Evolutionary conservation across 2,888 invertebrate species (phyloP).

Genomic region (Allolobophora icterica): DNA sequence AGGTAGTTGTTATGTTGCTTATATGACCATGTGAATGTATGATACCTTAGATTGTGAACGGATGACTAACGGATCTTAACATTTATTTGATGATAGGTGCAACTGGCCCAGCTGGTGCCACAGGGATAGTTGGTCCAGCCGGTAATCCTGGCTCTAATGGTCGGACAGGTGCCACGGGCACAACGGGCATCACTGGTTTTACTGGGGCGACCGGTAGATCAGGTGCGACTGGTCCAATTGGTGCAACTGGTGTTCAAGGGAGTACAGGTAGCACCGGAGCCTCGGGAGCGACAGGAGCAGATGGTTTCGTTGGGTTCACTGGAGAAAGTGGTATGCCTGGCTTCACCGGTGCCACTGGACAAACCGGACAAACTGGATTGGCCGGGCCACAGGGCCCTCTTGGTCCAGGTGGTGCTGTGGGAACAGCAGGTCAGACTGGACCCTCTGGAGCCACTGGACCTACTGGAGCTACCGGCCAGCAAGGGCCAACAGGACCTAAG

Average conservation of each 20-base stretch:
- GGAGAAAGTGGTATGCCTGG: conserved; percentile 5
- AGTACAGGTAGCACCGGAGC: conserved; percentile 29
- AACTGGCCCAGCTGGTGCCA: conserved; percentile 29
- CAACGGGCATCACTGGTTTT: conserved; percentile 35
- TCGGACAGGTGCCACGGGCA: conserved; percentile 37
- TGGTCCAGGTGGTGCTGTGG: background rate
- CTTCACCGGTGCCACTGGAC: background rate
- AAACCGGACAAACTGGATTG: background rate
- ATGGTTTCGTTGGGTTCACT: background rate
- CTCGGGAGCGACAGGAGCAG: background rate
- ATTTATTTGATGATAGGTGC: conserved; percentile 31
- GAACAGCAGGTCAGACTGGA: background rate
- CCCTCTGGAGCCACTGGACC: conserved; percentile 11
- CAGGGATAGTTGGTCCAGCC: background rate
- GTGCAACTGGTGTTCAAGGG: conserved; percentile 32
- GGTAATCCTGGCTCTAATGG: conserved; percentile 35
- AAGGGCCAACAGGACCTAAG: conserved; percentile 30
- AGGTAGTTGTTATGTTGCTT: background rate
- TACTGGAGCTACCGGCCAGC: conserved; percentile 25
- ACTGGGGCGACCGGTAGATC: conserved; percentile 40
- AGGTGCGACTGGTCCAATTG: conserved; percentile 38
- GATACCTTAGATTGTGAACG: background rate
- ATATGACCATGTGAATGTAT: background rate
- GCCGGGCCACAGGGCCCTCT: background rate
- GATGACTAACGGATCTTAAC: background rate